Conservation (phyloP, 2,888 invertebrate species). For the Mesoligia furuncula region DNA sequence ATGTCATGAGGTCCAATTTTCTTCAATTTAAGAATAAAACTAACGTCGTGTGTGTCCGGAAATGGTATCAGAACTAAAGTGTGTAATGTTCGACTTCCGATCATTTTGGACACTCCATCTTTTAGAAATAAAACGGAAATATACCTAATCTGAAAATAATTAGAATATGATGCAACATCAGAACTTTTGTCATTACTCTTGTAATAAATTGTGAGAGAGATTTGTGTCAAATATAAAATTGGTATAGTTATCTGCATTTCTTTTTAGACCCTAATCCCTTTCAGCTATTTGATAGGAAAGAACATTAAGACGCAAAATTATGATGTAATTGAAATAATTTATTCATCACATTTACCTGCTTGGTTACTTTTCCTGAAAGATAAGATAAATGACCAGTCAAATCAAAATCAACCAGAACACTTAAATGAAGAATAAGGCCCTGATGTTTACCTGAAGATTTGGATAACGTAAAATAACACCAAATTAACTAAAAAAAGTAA, state of each 20-base stretch:
- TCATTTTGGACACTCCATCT: conserved; percentile 68
- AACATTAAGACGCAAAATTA: conserved; percentile 3
- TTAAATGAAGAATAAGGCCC: background rate
- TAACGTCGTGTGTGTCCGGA: conserved; percentile 83
- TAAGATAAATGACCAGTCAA: background rate
- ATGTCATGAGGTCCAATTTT: conserved; percentile 59
- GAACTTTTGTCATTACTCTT: conserved; percentile 71
- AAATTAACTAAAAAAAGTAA: background rate
- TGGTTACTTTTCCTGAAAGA: background rate
- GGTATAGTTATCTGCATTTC: conserved; percentile 30
- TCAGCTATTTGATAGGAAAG: conserved; percentile 15
- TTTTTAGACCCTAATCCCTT: conserved; percentile 10
- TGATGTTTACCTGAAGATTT: background rate
- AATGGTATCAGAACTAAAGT: conserved; percentile 71
- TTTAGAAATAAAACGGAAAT: conserved; percentile 71
- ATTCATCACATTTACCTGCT: conserved; percentile 29
- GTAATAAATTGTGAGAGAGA: conserved; percentile 81
- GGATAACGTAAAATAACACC: background rate
- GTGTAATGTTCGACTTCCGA: conserved; percentile 79
- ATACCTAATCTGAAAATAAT: conserved; percentile 81
- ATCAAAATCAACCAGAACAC: background rate
- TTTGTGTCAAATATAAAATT: conserved; percentile 49
- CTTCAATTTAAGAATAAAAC: conserved; percentile 63
- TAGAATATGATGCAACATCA: conserved; percentile 69
- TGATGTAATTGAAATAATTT: conserved; percentile 15